Percentiles rank a stretch among this genome's conserved stretches.
These are phyloP conservation scores for Lineus longissimus DNA, from an alignment of 1,140 invertebrate genomes.

Conservation along the genomic window DNA sequence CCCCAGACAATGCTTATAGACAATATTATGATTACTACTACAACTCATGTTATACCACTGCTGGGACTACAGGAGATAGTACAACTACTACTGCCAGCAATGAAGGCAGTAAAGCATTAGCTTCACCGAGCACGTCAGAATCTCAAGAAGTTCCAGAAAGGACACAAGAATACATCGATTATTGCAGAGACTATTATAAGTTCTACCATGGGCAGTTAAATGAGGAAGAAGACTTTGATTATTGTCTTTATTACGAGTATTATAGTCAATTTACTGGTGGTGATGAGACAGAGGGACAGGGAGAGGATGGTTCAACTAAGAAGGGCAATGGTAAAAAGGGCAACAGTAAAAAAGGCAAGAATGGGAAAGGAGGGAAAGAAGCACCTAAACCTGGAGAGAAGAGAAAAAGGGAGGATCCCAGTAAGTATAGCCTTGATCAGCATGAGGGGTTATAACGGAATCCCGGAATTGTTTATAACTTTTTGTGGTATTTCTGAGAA, in stretches of 20 bases:
- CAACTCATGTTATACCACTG: slow-evolving; percentile 10
- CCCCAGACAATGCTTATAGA: too few relatives aligned
- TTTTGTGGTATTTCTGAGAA: too few relatives aligned
- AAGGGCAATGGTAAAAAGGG: slow-evolving; percentile 19
- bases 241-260: not conserved
- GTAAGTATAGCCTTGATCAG: too few relatives aligned
- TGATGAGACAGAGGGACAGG: slow-evolving; percentile 1
- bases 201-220: slow-evolving; percentile 26
- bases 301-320: slow-evolving; percentile 26
- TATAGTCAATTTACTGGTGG: too few relatives aligned
- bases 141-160: slow-evolving; percentile 18
- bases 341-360: slow-evolving; percentile 53
- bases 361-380: slow-evolving; percentile 26
- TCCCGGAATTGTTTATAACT: too few relatives aligned
- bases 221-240: not conserved
- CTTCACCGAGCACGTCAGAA: not conserved
- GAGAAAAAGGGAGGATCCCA: too few relatives aligned
- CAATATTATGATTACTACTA: slow-evolving; percentile 3
- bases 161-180: slow-evolving; percentile 26
- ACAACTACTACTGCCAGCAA: not conserved
- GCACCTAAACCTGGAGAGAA: slow-evolving; percentile 14
- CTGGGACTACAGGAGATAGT: slow-evolving; percentile 8
- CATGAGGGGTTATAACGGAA: too few relatives aligned
- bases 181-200: slow-evolving; percentile 33
- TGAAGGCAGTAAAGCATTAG: too few relatives aligned